phyloP scores from a whole-genome alignment of 2,888 invertebrate genomes.

The Sialis fuliginosa region DNA sequence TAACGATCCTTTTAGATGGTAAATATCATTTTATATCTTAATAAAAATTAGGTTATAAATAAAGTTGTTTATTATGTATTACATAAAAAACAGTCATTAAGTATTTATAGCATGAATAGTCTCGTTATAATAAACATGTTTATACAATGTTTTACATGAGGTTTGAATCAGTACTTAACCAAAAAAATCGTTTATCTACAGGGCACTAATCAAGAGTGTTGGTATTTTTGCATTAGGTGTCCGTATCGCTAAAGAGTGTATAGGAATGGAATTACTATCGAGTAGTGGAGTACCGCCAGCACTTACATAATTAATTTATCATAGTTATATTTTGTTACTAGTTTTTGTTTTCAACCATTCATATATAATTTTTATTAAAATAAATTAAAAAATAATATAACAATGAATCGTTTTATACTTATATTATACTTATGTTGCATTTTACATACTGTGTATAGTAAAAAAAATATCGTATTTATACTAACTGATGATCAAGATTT shows the following conservation, averaged over 20 bases:
- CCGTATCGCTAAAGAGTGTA: constrained; percentile 59
- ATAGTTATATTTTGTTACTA: background rate
- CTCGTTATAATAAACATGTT: constrained; percentile 7
- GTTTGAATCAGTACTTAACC: background rate
- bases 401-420: no score
- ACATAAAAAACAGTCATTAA: no score
- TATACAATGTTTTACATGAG: background rate
- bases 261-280: constrained; percentile 57
- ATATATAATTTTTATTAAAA: background rate
- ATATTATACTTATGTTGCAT: no score
- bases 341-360: background rate
- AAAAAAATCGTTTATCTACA: constrained; percentile 17
- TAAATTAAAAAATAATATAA: no score
- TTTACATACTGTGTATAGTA: no score
- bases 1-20: constrained; percentile 65
- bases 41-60: no score
- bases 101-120: constrained; percentile 9
- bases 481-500: constrained; percentile 78
- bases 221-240: constrained; percentile 63
- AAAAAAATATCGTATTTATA: constrained; percentile 52
- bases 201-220: constrained; percentile 67
- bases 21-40: constrained; percentile 17
- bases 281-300: constrained; percentile 18
- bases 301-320: background rate
- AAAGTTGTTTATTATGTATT: no score